Evolutionary conservation across 2,797 vertebrate species (phyloP).

Genomic region (Momotus momota): DNA sequence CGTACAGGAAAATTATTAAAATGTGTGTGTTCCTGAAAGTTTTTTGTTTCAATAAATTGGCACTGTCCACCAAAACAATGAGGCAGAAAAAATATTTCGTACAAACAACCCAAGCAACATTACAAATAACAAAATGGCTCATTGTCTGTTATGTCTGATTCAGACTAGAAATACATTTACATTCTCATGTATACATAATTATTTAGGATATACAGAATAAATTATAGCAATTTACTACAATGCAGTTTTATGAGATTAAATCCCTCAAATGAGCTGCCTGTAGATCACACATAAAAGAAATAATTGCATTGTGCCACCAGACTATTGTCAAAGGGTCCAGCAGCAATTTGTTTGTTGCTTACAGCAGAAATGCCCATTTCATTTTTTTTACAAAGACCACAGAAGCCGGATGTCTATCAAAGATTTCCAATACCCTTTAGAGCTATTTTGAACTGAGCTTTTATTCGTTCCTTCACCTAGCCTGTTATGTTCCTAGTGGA

Average conservation of each 20-base stretch:
- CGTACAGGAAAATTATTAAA: background rate
- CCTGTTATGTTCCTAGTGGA: background rate
- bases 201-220: background rate
- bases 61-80: background rate
- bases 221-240: background rate
- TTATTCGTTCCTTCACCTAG: background rate
- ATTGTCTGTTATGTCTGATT: background rate
- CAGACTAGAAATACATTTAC: background rate
- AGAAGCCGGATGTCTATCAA: background rate
- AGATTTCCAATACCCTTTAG: background rate
- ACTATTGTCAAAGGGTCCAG: background rate
- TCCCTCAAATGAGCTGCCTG: background rate
- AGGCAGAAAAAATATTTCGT: background rate
- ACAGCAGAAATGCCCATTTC: background rate
- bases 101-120: background rate
- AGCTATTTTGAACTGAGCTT: background rate
- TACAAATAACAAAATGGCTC: background rate
- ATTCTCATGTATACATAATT: background rate
- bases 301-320: background rate
- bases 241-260: background rate
- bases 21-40: background rate
- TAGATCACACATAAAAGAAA: background rate
- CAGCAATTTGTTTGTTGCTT: background rate
- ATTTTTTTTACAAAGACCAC: background rate
- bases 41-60: slow-evolving; percentile 5